Evolutionary conservation across 2,113 vertebrate genomes (phyloP).

Genomic region (Calypte anna): DNA sequence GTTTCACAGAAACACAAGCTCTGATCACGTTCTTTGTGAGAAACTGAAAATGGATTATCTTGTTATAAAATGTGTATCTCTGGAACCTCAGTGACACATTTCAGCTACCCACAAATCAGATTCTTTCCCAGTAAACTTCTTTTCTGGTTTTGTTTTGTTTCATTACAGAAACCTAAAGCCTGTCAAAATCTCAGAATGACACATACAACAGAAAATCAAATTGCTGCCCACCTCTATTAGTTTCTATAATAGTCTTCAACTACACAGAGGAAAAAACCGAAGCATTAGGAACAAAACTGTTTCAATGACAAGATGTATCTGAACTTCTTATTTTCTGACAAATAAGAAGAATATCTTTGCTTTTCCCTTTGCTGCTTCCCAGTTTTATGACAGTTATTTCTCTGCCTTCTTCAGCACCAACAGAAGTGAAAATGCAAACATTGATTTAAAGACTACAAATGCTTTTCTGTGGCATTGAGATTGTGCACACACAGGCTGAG

Average conservation of each 20-base stretch:
- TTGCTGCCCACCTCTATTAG: conserved; percentile 57
- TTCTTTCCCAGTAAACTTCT: conserved; percentile 32
- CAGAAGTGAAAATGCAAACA: background rate
- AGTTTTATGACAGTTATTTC: conserved; percentile 52
- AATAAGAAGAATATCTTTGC: conserved; percentile 35
- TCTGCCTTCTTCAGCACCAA: background rate
- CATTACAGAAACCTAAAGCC: conserved; percentile 37
- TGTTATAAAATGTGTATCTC: conserved; percentile 30
- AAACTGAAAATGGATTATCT: conserved; percentile 34
- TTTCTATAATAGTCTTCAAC: conserved; percentile 57
- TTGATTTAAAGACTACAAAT: background rate
- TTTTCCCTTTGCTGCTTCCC: conserved; percentile 17
- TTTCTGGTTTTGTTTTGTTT: conserved; percentile 47
- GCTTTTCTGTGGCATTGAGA: background rate
- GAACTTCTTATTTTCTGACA: conserved; percentile 57
- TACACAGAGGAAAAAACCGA: conserved; percentile 37
- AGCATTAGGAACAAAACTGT: conserved; percentile 58
- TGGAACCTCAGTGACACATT: conserved; percentile 35
- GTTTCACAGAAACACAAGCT: conserved; percentile 17
- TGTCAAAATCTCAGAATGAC: conserved; percentile 57
- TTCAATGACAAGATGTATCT: conserved; percentile 52
- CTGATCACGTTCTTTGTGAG: conserved; percentile 20
- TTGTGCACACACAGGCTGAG: background rate
- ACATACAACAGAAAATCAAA: conserved; percentile 45
- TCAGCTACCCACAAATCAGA: conserved; percentile 49